Conservation (phyloP, 2,888 invertebrate genomes). For the Plagodis dolabraria region DNA sequence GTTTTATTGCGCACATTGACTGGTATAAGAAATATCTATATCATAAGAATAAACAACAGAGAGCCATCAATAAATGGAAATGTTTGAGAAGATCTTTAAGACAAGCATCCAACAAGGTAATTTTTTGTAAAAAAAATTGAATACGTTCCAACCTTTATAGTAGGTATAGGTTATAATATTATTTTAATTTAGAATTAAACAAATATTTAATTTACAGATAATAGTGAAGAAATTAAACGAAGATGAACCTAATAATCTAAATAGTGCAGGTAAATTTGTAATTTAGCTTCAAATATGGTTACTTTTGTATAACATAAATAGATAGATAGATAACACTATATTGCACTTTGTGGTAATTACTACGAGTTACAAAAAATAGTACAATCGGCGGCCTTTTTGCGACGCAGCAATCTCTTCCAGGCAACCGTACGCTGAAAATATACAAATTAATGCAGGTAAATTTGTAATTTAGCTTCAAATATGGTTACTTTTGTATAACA, state of each 20-base stretch:
- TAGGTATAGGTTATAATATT: not conserved
- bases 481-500: too few species aligned
- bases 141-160: not conserved
- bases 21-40: slow-evolving; percentile 68
- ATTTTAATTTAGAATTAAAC: not conserved
- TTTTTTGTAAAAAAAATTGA: not conserved
- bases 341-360: too few species aligned
- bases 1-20: slow-evolving; percentile 49
- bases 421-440: too few species aligned
- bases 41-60: slow-evolving; percentile 63
- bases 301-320: too few species aligned
- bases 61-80: slow-evolving; percentile 70
- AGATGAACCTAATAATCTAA: not conserved
- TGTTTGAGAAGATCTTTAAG: slow-evolving; percentile 53
- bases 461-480: too few species aligned
- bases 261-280: not conserved
- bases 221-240: not conserved
- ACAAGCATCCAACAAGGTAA: slow-evolving; percentile 38
- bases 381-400: too few species aligned
- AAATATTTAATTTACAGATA: not conserved
- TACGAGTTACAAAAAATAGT: too few species aligned
- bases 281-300: too few species aligned
- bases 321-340: too few species aligned
- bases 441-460: too few species aligned
- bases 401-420: too few species aligned